These are phyloP conservation scores for Lottia gigantea DNA, from an alignment of 2,888 invertebrate genomes.

Conservation along the genomic window DNA sequence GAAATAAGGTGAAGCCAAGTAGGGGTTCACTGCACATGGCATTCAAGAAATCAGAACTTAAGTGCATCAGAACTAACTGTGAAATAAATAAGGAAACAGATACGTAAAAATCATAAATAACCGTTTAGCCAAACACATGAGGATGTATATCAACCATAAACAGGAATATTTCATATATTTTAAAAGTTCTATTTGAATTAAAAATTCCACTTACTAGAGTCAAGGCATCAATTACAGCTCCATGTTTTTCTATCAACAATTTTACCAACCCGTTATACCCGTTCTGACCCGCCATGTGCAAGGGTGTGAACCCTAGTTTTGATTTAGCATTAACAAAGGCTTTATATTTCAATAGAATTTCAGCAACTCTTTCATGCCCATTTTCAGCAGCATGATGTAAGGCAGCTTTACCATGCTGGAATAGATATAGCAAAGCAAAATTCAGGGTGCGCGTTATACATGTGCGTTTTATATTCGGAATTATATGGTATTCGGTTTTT, in stretches of 20 bases:
- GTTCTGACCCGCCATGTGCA: slow-evolving; percentile 96
- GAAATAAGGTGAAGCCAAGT: too few relatives aligned
- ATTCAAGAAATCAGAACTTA: too few relatives aligned
- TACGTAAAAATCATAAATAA: too few relatives aligned
- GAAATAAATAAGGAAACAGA: too few relatives aligned
- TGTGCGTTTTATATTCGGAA: not conserved
- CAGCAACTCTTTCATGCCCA: slow-evolving; percentile 80
- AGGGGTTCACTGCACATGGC: too few relatives aligned
- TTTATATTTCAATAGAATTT: slow-evolving; percentile 86
- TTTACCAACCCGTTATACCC: slow-evolving; percentile 90
- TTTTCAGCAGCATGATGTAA: slow-evolving; percentile 90
- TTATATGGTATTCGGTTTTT: too few relatives aligned
- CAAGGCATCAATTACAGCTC: slow-evolving; percentile 93
- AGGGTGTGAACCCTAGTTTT: slow-evolving; percentile 93
- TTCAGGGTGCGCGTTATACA: not conserved
- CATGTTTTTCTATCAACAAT: slow-evolving; percentile 93
- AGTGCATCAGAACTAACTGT: too few relatives aligned
- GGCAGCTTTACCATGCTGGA: slow-evolving; percentile 79
- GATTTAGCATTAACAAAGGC: slow-evolving; percentile 99
- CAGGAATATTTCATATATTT: too few relatives aligned
- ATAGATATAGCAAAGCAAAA: slow-evolving; percentile 3
- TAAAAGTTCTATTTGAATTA: too few relatives aligned
- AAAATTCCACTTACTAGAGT: slow-evolving; percentile 75
- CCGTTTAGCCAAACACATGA: too few relatives aligned
- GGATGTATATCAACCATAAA: too few relatives aligned